Conservation (phyloP, 2,113 vertebrate genomes). For the Alouatta palliata region DNA sequence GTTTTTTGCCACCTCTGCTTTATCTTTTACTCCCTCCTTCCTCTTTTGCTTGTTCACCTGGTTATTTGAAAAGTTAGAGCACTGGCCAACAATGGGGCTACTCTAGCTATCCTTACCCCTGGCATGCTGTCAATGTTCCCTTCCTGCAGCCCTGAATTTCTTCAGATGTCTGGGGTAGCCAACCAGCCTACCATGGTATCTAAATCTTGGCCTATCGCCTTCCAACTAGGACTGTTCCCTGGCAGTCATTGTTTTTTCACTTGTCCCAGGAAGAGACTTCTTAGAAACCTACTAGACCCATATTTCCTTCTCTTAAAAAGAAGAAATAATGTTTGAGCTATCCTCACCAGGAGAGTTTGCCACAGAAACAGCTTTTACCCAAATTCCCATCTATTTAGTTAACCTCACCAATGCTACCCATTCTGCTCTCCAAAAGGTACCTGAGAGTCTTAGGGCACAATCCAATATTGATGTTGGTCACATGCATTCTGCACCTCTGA, state of each 20-base stretch:
- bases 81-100: not conserved
- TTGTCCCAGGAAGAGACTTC: not conserved
- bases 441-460: not conserved
- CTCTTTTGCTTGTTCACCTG: not conserved
- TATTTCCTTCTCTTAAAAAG: not conserved
- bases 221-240: not conserved
- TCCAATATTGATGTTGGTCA: not conserved
- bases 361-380: not conserved
- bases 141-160: not conserved
- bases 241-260: not conserved
- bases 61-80: not conserved
- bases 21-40: not conserved
- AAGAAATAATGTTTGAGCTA: not conserved
- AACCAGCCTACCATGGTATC: not conserved
- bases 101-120: not conserved
- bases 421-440: not conserved
- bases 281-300: not conserved
- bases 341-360: not conserved
- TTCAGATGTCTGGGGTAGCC: not conserved
- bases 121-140: not conserved
- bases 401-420: not conserved
- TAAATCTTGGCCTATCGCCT: not conserved
- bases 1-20: not conserved
- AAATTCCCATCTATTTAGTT: not conserved
- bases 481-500: not conserved